These are phyloP conservation scores for Chironex yamaguchii DNA, from an alignment of 30 jellyfish, hydroid and myxozoan species.

Conservation along the genomic window DNA sequence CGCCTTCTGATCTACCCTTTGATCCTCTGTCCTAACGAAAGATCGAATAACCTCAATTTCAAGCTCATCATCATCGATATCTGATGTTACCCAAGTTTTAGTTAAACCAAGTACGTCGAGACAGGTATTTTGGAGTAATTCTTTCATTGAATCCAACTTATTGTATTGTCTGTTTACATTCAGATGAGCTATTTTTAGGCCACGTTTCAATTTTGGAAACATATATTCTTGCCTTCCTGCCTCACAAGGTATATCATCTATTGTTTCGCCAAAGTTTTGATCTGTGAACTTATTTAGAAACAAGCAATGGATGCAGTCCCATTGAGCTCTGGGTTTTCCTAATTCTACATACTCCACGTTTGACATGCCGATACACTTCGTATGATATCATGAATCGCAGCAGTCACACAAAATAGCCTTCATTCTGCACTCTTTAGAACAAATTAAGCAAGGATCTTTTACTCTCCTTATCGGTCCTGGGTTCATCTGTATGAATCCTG, in stretches of 20 bases:
- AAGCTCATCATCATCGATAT: background rate
- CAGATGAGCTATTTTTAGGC: slow-evolving; percentile 56
- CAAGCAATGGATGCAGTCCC: slow-evolving; percentile 32
- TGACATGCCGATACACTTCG: slow-evolving; percentile 67
- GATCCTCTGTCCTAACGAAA: background rate
- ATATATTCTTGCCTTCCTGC: slow-evolving; percentile 51
- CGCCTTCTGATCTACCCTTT: background rate
- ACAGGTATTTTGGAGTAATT: slow-evolving; percentile 7
- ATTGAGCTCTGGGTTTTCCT: slow-evolving; percentile 57
- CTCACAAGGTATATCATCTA: slow-evolving; percentile 45
- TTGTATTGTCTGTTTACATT: slow-evolving; percentile 38
- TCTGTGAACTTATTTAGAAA: slow-evolving; percentile 27
- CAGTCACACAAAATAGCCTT: slow-evolving; percentile 53
- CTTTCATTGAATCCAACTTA: slow-evolving; percentile 43
- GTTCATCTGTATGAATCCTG: slow-evolving; percentile 64
- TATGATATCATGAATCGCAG: slow-evolving; percentile 67
- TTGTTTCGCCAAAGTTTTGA: slow-evolving; percentile 11
- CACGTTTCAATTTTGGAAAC: slow-evolving; percentile 59
- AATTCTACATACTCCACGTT: slow-evolving; percentile 35
- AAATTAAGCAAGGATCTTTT: slow-evolving; percentile 65
- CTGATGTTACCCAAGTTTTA: background rate
- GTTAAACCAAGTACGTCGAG: background rate
- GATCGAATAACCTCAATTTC: background rate
- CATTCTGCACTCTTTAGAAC: slow-evolving; percentile 53
- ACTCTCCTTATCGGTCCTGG: slow-evolving; percentile 71